phyloP scores from a whole-genome alignment of 2,113 vertebrate genomes.

The Sapajus apella region DNA sequence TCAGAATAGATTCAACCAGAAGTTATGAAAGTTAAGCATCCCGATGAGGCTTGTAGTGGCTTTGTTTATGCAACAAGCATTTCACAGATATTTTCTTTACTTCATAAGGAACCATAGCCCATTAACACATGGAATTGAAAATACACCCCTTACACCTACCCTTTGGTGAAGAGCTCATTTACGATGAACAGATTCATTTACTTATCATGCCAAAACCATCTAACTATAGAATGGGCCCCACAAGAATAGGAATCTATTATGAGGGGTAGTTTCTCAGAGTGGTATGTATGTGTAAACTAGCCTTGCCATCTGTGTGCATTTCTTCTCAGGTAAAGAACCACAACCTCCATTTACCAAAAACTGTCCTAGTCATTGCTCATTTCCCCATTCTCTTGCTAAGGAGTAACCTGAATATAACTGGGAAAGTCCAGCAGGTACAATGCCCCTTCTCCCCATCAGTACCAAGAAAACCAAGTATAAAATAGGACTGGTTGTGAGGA shows the following conservation, averaged over 20 bases:
- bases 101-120: conserved; percentile 53
- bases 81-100: conserved; percentile 61
- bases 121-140: conserved; percentile 63
- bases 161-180: conserved; percentile 59
- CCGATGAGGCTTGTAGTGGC: neutral
- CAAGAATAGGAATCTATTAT: conserved; percentile 17
- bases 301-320: neutral
- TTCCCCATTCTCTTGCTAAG: neutral
- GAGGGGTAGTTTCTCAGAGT: neutral
- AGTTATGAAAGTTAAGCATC: conserved; percentile 21
- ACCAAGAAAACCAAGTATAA: conserved; percentile 46
- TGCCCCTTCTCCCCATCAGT: neutral
- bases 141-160: neutral
- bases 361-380: neutral
- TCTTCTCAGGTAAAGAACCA: conserved; percentile 22
- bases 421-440: neutral
- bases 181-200: conserved; percentile 57
- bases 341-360: neutral
- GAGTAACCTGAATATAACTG: neutral
- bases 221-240: neutral
- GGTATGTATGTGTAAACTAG: neutral
- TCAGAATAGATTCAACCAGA: conserved; percentile 15
- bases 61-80: conserved; percentile 53
- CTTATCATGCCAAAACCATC: conserved; percentile 28
- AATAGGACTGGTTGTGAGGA: neutral